These are phyloP conservation scores for Siphlonurus alternatus DNA, from an alignment of 2,888 invertebrate genomes.

Conservation along the genomic window DNA sequence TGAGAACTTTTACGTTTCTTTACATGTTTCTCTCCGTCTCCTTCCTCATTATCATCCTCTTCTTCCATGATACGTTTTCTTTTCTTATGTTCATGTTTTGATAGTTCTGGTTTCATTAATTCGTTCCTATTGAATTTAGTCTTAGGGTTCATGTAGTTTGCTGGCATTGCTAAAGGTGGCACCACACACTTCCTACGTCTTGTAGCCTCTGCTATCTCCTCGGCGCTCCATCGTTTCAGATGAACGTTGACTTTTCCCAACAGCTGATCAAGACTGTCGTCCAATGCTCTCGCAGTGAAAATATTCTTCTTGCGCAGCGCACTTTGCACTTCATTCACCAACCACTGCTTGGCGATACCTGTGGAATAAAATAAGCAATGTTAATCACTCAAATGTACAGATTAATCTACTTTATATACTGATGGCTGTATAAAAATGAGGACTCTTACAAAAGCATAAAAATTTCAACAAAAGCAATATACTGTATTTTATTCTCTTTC, in stretches of 20 bases:
- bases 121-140: background rate
- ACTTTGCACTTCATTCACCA: background rate
- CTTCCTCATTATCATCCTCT: background rate
- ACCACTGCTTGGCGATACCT: background rate
- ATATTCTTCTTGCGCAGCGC: background rate
- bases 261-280: background rate
- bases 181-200: background rate
- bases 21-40: background rate
- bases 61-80: background rate
- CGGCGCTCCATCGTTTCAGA: background rate
- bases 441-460: no score
- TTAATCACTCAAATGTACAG: no score
- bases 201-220: background rate
- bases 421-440: no score
- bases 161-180: background rate
- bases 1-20: background rate
- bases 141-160: background rate
- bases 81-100: background rate
- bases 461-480: no score
- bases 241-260: background rate
- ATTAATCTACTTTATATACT: no score
- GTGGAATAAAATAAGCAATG: background rate
- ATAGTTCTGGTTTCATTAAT: background rate
- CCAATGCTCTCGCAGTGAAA: background rate
- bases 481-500: no score